A percentile compares a stretch with the other conserved stretches of the same genome.
Evolutionary conservation across 1,140 invertebrate genomes (phyloP).

Genomic region (Tenebrio molitor): DNA sequence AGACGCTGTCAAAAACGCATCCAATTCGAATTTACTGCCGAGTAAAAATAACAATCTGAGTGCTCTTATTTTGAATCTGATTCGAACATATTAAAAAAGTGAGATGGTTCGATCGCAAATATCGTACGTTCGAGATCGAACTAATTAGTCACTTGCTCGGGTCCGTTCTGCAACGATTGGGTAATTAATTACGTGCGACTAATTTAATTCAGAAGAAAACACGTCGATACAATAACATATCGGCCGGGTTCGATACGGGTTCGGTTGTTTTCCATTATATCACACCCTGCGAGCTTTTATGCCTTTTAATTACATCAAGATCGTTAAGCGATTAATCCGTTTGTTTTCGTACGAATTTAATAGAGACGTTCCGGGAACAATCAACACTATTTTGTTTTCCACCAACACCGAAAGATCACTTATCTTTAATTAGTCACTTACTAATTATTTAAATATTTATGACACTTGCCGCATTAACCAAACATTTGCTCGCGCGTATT

Average conservation of each 20-base stretch:
- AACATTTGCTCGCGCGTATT: neutral
- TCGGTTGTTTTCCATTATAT: no score
- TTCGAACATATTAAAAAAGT: neutral
- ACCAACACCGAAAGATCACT: neutral
- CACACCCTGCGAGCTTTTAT: no score
- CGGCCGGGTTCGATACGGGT: no score
- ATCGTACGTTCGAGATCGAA: neutral
- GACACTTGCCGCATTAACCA: slow-evolving; percentile 1
- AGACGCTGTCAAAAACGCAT: slow-evolving; percentile 32
- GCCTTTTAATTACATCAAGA: no score
- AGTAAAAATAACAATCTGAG: slow-evolving; percentile 36
- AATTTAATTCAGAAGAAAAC: slow-evolving; percentile 22
- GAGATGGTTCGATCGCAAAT: neutral
- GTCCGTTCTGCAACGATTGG: slow-evolving; percentile 28
- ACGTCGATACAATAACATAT: no score
- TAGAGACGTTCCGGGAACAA: no score
- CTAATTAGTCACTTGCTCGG: slow-evolving; percentile 37
- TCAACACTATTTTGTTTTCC: neutral
- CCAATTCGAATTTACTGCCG: slow-evolving; percentile 28
- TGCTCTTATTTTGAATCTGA: slow-evolving; percentile 30
- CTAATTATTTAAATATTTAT: slow-evolving; percentile 20
- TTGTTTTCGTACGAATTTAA: no score
- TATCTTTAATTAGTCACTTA: neutral
- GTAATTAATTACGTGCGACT: slow-evolving; percentile 45
- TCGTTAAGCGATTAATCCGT: no score